Base-by-base conservation (phyloP, 2,113 vertebrate species). In the Gymnobelideus leadbeateri region DNA sequence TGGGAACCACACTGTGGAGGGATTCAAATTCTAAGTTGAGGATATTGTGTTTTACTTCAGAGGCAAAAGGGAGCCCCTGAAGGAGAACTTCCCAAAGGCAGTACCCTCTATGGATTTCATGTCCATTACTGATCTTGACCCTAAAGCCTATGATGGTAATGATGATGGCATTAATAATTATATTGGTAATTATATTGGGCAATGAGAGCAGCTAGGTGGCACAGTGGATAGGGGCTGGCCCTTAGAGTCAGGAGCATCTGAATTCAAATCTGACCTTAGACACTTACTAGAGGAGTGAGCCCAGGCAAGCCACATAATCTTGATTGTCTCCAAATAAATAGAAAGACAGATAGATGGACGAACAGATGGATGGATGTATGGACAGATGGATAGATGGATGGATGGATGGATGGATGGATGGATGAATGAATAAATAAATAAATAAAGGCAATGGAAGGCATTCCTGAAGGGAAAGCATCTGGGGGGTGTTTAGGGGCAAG, bases 171-270 rank as follows among this genome's bases (percentile, higher is more conserved):
- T 84, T 84, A 84, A 84, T 23, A 43, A 8, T 89, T 49, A 94
- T 94, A 92, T 57, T 26, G 90, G 92, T 46, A 50, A 49, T 31
- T 91, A n/a, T 92, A 92, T 90, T 93, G 49, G 57, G 53, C 91
- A 96, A 31, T 61, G 50, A 96, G 26, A 4, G 21, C 47, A 68
- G 37, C 11, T 91, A 55, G 24, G 24, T 26, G 54, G 25, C 2
- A 1, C 68, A 90, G 52, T 31, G 43, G 47, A 91, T n/a, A n/a
- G 91, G 52, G 7, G 24, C 7, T 26, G 23, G 21, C 91, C 91
- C 84, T 92, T 49, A 53, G 25, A 94, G 37, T 50, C 24, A 95
- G 84, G 93, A 93, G 49, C 3, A 93, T 8, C 43, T 61, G 28
- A 84, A 28, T 68, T 91, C 90, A 93, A 94, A 53, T 57, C 37